phyloP scores from a whole-genome alignment of 1,140 invertebrate species.

The Macrosteles quadrilineatus region DNA sequence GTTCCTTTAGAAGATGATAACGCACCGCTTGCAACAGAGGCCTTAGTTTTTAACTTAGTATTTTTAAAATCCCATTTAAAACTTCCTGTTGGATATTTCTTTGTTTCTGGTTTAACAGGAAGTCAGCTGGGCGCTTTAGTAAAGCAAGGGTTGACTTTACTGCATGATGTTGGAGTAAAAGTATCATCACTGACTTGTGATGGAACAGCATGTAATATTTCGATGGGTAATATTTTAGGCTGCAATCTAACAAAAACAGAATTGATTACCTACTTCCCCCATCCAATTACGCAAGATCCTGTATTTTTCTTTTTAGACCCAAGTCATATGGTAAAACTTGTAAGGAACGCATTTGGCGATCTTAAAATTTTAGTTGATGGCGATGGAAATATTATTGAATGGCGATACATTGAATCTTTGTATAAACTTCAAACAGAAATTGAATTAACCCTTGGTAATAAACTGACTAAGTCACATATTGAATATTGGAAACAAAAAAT shows the following conservation, averaged over 20 bases:
- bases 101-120: slow-evolving; percentile 38
- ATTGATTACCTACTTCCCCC: slow-evolving; percentile 27
- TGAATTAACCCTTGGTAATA: slow-evolving; percentile 44
- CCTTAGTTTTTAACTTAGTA: slow-evolving; percentile 46
- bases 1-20: slow-evolving; percentile 37
- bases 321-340: slow-evolving; percentile 40
- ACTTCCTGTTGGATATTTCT: slow-evolving; percentile 48
- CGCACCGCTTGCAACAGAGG: slow-evolving; percentile 43
- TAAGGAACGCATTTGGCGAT: slow-evolving; percentile 28
- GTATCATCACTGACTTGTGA: slow-evolving; percentile 31
- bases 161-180: slow-evolving; percentile 27
- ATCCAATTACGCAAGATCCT: slow-evolving; percentile 23
- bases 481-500: slow-evolving; percentile 45
- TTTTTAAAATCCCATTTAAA: slow-evolving; percentile 45
- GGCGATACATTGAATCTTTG: slow-evolving; percentile 42
- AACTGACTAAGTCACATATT: slow-evolving; percentile 44
- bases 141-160: slow-evolving; percentile 34
- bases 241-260: slow-evolving; percentile 26
- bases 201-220: slow-evolving; percentile 30
- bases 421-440: slow-evolving; percentile 41
- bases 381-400: slow-evolving; percentile 40
- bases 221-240: slow-evolving; percentile 27
- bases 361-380: slow-evolving; percentile 31
- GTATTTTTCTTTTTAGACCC: slow-evolving; percentile 38
- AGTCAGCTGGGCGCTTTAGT: slow-evolving; percentile 17